phyloP scores from a whole-genome alignment of 2,888 invertebrate genomes.

The Ormyrus thymus region DNA sequence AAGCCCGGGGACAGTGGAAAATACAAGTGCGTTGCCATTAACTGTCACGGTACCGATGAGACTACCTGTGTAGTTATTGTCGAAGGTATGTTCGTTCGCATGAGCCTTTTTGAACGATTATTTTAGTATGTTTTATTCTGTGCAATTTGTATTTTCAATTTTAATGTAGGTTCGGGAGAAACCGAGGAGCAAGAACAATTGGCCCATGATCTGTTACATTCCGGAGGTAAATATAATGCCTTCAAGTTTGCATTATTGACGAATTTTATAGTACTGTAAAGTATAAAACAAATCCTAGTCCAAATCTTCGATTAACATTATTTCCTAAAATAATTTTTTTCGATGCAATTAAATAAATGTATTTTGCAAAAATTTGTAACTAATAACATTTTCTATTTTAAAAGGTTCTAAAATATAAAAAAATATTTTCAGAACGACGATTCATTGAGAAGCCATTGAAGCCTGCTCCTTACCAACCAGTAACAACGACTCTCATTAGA shows the following conservation, averaged over 20 bases:
- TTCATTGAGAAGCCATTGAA: conserved; percentile 91
- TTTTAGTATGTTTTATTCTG: conserved; percentile 10
- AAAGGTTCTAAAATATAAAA: too few species aligned
- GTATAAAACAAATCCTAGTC: too few species aligned
- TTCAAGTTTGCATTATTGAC: too few species aligned
- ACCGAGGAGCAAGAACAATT: conserved; percentile 89
- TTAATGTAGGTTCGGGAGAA: conserved; percentile 81
- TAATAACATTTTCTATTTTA: background rate
- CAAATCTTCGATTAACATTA: background rate
- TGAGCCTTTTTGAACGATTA: background rate
- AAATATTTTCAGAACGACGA: conserved; percentile 80
- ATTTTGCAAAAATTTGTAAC: background rate
- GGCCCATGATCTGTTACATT: conserved; percentile 91
- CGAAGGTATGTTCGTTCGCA: conserved; percentile 81
- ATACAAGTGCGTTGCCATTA: conserved; percentile 95
- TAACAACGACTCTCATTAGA: conserved; percentile 71
- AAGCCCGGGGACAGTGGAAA: conserved; percentile 96
- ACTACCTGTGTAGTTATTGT: conserved; percentile 96
- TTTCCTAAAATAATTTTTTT: background rate
- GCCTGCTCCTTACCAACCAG: conserved; percentile 86
- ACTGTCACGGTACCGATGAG: conserved; percentile 95
- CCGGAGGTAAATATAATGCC: conserved; percentile 78
- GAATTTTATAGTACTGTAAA: too few species aligned
- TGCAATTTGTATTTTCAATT: background rate
- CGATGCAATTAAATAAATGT: background rate